Conservation (phyloP, 2,888 invertebrate species). For the Rhopalosiphum nymphaeae region DNA sequence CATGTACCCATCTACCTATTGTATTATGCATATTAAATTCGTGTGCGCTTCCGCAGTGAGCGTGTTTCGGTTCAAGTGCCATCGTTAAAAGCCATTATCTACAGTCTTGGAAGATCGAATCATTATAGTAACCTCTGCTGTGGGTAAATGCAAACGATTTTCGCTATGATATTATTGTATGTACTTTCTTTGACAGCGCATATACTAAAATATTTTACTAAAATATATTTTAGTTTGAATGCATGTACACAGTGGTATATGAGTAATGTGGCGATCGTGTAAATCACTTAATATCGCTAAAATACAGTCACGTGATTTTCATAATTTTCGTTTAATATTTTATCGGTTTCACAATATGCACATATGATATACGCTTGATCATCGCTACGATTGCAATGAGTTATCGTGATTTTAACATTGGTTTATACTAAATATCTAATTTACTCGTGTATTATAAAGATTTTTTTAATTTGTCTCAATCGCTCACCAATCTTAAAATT, state of each 20-base stretch:
- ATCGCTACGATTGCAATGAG: not conserved
- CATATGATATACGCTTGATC: not conserved
- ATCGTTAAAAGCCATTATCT: not conserved
- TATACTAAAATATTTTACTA: not conserved
- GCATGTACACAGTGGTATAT: not conserved
- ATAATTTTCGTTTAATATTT: not conserved
- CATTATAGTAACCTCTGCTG: not conserved
- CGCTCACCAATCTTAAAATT: not conserved
- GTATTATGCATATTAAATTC: not conserved
- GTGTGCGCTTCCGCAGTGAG: not conserved
- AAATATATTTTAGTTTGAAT: not conserved
- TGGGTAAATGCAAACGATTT: not conserved
- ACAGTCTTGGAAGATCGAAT: constrained; percentile 22
- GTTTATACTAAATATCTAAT: not conserved
- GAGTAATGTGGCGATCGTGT: not conserved
- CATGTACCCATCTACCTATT: not conserved
- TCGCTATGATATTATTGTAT: not conserved
- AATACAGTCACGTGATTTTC: not conserved
- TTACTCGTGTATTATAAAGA: not conserved
- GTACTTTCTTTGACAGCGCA: not conserved
- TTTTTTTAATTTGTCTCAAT: not conserved
- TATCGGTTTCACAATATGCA: not conserved
- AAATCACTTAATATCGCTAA: not conserved
- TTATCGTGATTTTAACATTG: not conserved
- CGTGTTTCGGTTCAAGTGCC: not conserved